Percentiles rank a stretch among this genome's conserved stretches.
phyloP scores from a whole-genome alignment of 2,113 vertebrate genomes.

The Oreochromis spilurus region DNA sequence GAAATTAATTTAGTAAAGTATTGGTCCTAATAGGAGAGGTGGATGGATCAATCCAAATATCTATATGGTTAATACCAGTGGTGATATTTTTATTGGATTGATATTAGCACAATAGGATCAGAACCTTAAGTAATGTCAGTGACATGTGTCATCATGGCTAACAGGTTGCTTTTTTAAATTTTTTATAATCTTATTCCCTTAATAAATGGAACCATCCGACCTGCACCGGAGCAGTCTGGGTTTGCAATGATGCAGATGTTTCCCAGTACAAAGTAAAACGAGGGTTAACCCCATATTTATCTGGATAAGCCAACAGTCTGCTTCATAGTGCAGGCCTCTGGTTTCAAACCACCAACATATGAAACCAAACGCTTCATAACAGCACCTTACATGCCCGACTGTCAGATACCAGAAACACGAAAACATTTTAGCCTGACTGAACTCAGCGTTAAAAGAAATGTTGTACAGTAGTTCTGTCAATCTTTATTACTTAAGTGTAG shows the following conservation, averaged over 20 bases:
- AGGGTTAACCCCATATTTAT: neutral
- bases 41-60: neutral
- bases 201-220: neutral
- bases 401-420: neutral
- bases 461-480: neutral
- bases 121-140: neutral
- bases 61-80: neutral
- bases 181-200: neutral
- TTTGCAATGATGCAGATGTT: neutral
- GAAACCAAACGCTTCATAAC: neutral
- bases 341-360: neutral
- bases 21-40: neutral
- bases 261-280: neutral
- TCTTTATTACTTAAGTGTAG: neutral
- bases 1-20: neutral
- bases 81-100: neutral
- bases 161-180: rapidly evolving
- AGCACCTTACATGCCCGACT: neutral
- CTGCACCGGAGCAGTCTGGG: neutral
- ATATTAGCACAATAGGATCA: neutral
- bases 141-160: neutral
- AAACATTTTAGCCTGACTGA: neutral
- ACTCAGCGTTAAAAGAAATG: neutral
- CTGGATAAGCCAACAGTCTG: neutral
- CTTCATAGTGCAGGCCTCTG: neutral